These are phyloP conservation scores for Chelonoidis abingdonii DNA, from an alignment of 2,113 vertebrate species.

Conservation along the genomic window DNA sequence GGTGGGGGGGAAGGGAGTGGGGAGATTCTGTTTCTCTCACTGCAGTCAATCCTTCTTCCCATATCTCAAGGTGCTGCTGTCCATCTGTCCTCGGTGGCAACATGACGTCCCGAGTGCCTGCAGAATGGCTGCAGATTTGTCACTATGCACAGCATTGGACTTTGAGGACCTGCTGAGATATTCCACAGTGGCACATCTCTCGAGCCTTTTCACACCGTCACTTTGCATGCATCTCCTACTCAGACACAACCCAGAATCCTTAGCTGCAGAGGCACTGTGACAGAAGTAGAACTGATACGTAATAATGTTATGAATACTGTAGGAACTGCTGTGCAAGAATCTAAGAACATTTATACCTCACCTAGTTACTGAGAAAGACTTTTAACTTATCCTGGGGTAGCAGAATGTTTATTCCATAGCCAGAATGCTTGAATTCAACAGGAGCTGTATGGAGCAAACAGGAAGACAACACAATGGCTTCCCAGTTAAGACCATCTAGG, in stretches of 20 bases:
- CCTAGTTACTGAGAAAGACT: not conserved
- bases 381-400: not conserved
- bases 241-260: not conserved
- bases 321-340: not conserved
- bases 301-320: not conserved
- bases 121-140: not conserved
- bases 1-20: no score
- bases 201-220: not conserved
- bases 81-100: not conserved
- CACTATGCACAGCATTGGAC: not conserved
- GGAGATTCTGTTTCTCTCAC: not conserved
- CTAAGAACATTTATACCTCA: not conserved
- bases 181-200: not conserved
- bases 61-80: fast-evolving
- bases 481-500: not conserved
- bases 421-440: not conserved
- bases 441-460: not conserved
- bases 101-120: not conserved
- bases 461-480: not conserved
- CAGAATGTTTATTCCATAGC: not conserved
- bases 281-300: not conserved
- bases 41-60: not conserved
- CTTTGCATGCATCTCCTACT: not conserved
- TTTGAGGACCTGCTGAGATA: not conserved
- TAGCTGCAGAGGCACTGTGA: not conserved